These are phyloP conservation scores for Leptopilina drosophilae DNA, from an alignment of 2,888 invertebrate species.

Conservation along the genomic window DNA sequence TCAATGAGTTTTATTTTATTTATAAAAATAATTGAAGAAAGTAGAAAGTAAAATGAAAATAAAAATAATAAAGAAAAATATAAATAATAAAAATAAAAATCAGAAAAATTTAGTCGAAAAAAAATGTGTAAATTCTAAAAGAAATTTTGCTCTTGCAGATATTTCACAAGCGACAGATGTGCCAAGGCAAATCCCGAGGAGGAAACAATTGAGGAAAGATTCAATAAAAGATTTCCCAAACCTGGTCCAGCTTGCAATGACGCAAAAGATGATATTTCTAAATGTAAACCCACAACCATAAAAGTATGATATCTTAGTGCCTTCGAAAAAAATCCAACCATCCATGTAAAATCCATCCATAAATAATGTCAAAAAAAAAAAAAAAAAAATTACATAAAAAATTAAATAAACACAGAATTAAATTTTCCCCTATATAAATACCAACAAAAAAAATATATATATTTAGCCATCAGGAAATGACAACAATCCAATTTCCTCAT, in stretches of 20 bases:
- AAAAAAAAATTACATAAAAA: background rate
- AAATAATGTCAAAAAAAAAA: background rate
- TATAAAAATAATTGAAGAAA: too few species aligned
- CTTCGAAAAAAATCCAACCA: too few species aligned
- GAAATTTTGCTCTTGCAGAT: background rate
- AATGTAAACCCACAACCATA: background rate
- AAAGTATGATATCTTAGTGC: background rate
- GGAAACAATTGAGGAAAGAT: constrained; percentile 5
- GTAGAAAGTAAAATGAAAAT: too few species aligned
- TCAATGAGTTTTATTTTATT: too few species aligned
- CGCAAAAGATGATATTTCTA: background rate
- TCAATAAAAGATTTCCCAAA: constrained; percentile 3
- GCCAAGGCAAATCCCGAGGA: background rate
- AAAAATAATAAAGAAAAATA: too few species aligned
- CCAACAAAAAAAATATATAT: too few species aligned
- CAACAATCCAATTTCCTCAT: background rate
- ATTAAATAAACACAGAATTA: background rate
- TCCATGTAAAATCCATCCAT: too few species aligned
- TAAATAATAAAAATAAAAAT: too few species aligned
- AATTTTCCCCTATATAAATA: too few species aligned
- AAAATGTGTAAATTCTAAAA: background rate
- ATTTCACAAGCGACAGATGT: background rate
- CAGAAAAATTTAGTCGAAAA: too few species aligned
- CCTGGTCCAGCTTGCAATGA: constrained; percentile 26
- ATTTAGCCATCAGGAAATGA: too few species aligned